Evolutionary conservation across 2,888 invertebrate genomes (phyloP).

Genomic region (Spicauda simplicius): DNA sequence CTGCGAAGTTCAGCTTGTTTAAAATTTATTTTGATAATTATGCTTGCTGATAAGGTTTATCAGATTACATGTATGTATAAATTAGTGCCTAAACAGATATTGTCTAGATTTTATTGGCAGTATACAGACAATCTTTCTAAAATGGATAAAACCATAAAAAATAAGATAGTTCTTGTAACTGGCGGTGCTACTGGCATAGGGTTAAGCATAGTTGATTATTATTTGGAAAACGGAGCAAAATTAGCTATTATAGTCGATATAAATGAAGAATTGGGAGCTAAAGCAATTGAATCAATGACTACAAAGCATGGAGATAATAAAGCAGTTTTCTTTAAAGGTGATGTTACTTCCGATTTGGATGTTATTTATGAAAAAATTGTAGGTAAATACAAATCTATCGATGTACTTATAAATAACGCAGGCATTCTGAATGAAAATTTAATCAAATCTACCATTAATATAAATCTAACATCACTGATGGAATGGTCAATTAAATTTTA

Average conservation of each 20-base stretch:
- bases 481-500: slow-evolving; percentile 79
- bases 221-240: background rate
- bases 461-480: slow-evolving; percentile 62
- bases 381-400: slow-evolving; percentile 60
- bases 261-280: background rate
- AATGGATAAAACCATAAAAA: background rate
- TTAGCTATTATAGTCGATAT: background rate
- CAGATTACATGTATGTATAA: too few relatives aligned
- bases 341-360: slow-evolving; percentile 55
- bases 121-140: background rate
- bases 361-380: slow-evolving; percentile 48
- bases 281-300: background rate
- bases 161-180: background rate
- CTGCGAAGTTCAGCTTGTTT: too few relatives aligned
- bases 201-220: background rate
- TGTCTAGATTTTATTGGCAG: background rate
- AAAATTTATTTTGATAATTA: too few relatives aligned
- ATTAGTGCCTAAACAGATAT: too few relatives aligned
- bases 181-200: background rate
- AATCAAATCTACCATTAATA: slow-evolving; percentile 54
- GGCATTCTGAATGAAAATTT: slow-evolving; percentile 58
- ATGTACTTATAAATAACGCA: slow-evolving; percentile 74
- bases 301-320: background rate
- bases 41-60: too few relatives aligned
- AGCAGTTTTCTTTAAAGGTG: slow-evolving; percentile 39